Conservation (phyloP, 2,888 invertebrate genomes). For the Theretra japonica region DNA sequence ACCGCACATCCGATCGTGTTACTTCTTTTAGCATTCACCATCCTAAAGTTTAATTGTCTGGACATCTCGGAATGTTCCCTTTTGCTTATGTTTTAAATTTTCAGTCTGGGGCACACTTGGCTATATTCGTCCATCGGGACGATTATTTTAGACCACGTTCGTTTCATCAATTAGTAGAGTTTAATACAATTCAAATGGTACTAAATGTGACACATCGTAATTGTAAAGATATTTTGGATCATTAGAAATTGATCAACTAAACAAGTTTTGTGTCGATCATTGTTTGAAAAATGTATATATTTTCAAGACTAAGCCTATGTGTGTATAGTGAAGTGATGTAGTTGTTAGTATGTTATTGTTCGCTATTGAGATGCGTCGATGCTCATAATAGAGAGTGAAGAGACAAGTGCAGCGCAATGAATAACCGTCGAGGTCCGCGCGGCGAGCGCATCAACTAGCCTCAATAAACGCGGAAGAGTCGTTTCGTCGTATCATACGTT, state of each 20-base stretch:
- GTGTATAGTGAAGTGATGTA: background rate
- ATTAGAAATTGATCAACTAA: background rate
- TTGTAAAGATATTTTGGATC: background rate
- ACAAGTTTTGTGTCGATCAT: background rate
- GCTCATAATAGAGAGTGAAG: constrained; percentile 36
- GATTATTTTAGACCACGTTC: constrained; percentile 3
- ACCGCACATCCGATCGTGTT: constrained; percentile 12
- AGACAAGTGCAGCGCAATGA: constrained; percentile 44
- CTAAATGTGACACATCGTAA: background rate
- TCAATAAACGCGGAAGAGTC: constrained; percentile 70
- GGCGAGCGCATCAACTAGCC: constrained; percentile 69
- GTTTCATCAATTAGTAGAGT: background rate
- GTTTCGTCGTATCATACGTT: constrained; percentile 13
- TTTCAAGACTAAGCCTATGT: no score
- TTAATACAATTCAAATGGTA: background rate
- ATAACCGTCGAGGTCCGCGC: constrained; percentile 44
- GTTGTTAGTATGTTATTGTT: background rate
- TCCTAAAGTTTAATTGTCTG: constrained; percentile 26
- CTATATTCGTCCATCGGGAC: background rate
- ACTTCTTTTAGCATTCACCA: constrained; percentile 25
- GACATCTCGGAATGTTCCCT: constrained; percentile 21
- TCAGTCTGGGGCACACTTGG: constrained; percentile 7
- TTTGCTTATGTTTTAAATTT: constrained; percentile 22
- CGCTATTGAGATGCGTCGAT: constrained; percentile 8
- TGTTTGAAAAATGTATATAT: background rate